A percentile compares a stretch with the other conserved stretches of the same genome.
These are phyloP conservation scores for Martes martes DNA, from an alignment of 2,113 vertebrate genomes.

Conservation along the genomic window DNA sequence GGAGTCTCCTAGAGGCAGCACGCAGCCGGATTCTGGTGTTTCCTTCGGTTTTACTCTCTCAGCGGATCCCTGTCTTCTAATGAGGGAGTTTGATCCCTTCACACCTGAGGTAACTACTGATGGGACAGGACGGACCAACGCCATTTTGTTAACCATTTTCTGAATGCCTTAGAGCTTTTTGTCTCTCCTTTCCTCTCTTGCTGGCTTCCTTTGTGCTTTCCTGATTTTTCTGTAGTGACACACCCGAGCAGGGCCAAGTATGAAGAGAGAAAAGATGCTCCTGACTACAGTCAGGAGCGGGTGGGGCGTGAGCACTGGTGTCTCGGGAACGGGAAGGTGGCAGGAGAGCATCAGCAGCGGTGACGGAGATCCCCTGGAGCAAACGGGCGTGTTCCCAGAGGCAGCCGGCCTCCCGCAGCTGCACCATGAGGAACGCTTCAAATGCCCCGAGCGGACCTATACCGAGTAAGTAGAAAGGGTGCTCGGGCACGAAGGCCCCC, in stretches of 20 bases:
- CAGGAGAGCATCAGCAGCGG: accelerated
- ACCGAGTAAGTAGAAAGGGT: accelerated
- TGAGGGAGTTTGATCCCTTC: background rate
- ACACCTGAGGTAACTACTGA: too few species aligned
- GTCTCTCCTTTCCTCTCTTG: background rate
- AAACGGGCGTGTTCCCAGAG: background rate
- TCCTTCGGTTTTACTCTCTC: background rate
- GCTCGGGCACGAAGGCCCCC: background rate
- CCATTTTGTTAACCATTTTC: background rate
- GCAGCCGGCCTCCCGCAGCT: background rate
- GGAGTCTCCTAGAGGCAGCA: too few species aligned
- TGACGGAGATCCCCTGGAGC: background rate
- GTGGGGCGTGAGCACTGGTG: background rate
- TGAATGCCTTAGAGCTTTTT: background rate
- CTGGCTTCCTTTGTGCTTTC: background rate
- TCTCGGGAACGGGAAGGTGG: background rate
- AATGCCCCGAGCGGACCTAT: background rate
- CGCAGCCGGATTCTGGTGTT: background rate
- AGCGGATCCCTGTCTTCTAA: background rate
- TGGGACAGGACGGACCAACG: accelerated
- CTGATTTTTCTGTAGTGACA: background rate
- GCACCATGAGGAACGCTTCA: background rate
- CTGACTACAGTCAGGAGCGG: background rate
- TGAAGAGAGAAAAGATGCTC: background rate
- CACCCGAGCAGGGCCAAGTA: background rate